These are phyloP conservation scores for Burhinus bistriatus DNA, from an alignment of 2,113 vertebrate genomes.

Conservation along the genomic window DNA sequence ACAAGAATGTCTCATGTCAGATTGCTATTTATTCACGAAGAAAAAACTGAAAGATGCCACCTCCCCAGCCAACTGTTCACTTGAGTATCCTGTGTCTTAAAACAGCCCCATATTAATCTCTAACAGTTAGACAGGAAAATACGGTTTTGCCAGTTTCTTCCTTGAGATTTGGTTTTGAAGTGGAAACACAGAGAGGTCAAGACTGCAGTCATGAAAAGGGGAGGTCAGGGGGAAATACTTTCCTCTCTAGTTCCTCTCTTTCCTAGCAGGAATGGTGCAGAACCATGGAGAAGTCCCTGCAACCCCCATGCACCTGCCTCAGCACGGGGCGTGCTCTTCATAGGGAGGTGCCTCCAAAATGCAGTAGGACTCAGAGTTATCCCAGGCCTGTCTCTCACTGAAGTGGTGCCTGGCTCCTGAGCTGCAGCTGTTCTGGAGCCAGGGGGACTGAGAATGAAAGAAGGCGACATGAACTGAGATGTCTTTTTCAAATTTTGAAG, in stretches of 20 bases:
- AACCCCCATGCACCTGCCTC: accelerated
- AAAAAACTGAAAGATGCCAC: not conserved
- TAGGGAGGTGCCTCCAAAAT: not conserved
- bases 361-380: not conserved
- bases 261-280: not conserved
- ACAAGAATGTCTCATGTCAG: not conserved
- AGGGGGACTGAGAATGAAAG: not conserved
- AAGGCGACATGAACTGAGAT: not conserved
- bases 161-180: not conserved
- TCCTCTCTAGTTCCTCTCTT: not conserved
- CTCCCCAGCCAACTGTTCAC: not conserved
- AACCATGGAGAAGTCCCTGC: not conserved
- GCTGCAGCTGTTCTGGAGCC: not conserved
- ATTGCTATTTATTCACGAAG: not conserved
- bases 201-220: not conserved
- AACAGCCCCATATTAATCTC: not conserved
- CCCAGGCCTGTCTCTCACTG: not conserved
- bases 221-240: not conserved
- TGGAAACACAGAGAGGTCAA: no score
- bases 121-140: not conserved
- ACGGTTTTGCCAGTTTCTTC: not conserved
- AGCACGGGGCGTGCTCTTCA: accelerated
- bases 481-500: not conserved
- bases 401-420: accelerated
- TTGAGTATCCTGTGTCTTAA: not conserved